These are phyloP conservation scores for Zaprionus davidi DNA, from an alignment of 1,140 invertebrate species.

Conservation along the genomic window DNA sequence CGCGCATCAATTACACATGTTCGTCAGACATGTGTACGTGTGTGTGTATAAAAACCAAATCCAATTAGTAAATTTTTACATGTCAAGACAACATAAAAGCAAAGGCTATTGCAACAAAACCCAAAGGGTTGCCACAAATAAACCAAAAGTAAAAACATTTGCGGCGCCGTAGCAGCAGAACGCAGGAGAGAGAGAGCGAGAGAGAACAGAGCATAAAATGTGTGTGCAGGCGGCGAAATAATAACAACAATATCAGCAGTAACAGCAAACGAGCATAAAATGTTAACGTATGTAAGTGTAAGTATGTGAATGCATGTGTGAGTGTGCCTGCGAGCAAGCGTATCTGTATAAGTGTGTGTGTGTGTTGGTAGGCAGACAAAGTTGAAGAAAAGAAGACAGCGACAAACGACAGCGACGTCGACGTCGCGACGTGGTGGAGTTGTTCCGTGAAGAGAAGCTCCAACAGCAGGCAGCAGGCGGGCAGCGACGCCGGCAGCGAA, in stretches of 20 bases:
- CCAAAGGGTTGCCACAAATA: slow-evolving; percentile 66
- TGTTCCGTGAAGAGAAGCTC: slow-evolving; percentile 45
- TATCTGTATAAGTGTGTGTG: slow-evolving; percentile 2
- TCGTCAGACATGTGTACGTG: slow-evolving; percentile 31
- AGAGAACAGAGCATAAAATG: slow-evolving; percentile 58
- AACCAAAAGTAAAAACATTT: slow-evolving; percentile 74
- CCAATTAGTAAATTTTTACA: slow-evolving; percentile 65
- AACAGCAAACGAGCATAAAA: slow-evolving; percentile 44
- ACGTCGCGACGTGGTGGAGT: slow-evolving; percentile 37
- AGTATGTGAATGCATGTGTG: slow-evolving; percentile 12
- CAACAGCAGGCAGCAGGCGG: slow-evolving; percentile 31
- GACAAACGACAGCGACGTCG: slow-evolving; percentile 38
- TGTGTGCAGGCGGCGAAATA: slow-evolving; percentile 62
- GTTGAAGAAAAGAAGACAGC: slow-evolving; percentile 67
- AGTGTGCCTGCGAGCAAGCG: slow-evolving; percentile 17
- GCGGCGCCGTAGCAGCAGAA: slow-evolving; percentile 45
- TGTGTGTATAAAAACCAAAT: slow-evolving; percentile 33
- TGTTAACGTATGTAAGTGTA: slow-evolving; percentile 28
- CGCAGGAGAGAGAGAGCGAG: slow-evolving; percentile 17
- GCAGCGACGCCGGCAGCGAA: slow-evolving; percentile 31
- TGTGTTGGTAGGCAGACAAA: slow-evolving; percentile 63
- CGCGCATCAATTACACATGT: slow-evolving; percentile 48
- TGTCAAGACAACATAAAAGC: slow-evolving; percentile 53
- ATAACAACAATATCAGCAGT: slow-evolving; percentile 37
- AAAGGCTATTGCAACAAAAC: slow-evolving; percentile 67